Evolutionary conservation across 2,888 invertebrate genomes (phyloP), one percentile per base, ranked within the genome.

Genomic region (Belgica antarctica): DNA sequence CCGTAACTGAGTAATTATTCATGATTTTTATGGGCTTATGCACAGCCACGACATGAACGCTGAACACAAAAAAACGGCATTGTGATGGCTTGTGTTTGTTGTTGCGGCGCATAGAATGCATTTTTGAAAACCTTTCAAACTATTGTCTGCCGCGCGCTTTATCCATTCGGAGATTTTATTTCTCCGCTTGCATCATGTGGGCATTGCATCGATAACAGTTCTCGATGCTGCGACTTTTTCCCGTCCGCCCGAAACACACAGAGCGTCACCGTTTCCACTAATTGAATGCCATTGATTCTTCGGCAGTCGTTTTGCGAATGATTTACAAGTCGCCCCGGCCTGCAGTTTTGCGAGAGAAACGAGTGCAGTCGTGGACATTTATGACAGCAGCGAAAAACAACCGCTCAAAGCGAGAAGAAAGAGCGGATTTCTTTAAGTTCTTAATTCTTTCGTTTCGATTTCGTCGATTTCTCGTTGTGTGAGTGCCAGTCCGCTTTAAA

Each of bases 1-100:
- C 27, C 57, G 47, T 52, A 68, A 27, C 66, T 27, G 47, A 66
- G 47, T 27, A 66, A 47, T 57, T 68, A 68, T 68, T 68, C 68
- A 68, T 57, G 68, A 68, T 57, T 52, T 68, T 68, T 10, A 59
- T 59, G 52, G 7, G 52, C 4, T 22, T 52, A 52, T 17, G 52
- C 22, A 17, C 19, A 22, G 22, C 19, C 17, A 52, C 22, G 52
- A 4, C 22, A 5, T 5, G 12, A 52, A 52, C 41, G 41, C 3
- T 41, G 12, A 10, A 52, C 1, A 7, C 52, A 52, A 22, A 17
- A 52, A 3, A 41, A 12, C 15, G 15, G 10, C 10, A 52, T 52
- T 52, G 7, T n/a, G 52, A 17, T n/a, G 12, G 34, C 34, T n/a
- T n/a, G 34, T 5, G 22, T 12, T 52, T n/a, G 52, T 52, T 52